phyloP scores from a whole-genome alignment of 1,140 invertebrate genomes.

The Elymnias hypermnestra region DNA sequence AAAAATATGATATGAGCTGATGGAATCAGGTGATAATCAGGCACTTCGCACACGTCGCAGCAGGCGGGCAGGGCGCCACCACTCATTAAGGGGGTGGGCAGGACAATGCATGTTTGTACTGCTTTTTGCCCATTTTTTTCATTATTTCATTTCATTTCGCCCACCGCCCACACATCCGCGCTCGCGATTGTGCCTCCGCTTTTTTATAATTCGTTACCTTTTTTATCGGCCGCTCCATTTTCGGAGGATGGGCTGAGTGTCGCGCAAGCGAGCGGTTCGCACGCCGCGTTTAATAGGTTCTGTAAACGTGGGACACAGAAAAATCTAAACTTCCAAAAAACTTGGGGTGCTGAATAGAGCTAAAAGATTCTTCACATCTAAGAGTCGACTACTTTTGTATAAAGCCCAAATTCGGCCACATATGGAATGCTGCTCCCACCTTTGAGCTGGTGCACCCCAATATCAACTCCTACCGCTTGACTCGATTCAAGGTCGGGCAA shows the following conservation, averaged over 20 bases:
- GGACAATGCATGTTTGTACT: conserved; percentile 75
- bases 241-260: conserved; percentile 60
- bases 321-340: no score
- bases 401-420: no score
- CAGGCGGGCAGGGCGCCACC: conserved; percentile 34
- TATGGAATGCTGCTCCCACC: no score
- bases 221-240: conserved; percentile 75
- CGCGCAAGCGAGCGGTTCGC: conserved; percentile 31
- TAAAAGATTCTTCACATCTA: no score
- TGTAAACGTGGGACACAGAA: no score
- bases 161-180: conserved; percentile 69
- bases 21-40: conserved; percentile 73
- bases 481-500: no score
- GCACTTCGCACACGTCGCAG: conserved; percentile 52
- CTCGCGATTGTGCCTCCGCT: conserved; percentile 70
- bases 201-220: conserved; percentile 76
- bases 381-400: no score
- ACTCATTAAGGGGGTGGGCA: conserved; percentile 63
- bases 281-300: conserved; percentile 30
- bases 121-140: conserved; percentile 75
- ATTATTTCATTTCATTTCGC: conserved; percentile 76
- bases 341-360: no score
- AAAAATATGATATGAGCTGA: conserved; percentile 31
- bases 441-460: no score
- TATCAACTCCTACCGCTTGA: no score